phyloP scores from a whole-genome alignment of 37 sponge, comb jelly and placozoan genomes.

The Ianthella basta region DNA sequence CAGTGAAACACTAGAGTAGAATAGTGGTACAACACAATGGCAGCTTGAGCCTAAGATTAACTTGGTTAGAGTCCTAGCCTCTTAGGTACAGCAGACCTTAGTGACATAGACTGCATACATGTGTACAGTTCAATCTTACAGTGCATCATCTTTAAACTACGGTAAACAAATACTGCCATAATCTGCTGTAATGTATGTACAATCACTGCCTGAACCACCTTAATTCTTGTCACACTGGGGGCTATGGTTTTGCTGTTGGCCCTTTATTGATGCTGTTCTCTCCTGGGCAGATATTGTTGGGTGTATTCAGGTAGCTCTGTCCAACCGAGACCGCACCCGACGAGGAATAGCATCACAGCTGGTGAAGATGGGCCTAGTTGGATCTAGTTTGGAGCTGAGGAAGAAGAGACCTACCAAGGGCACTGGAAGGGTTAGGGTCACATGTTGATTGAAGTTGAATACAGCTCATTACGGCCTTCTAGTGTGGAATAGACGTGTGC shows the following conservation, averaged over 20 bases:
- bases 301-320: constrained; percentile 65
- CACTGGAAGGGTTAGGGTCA: background rate
- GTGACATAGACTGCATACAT: no score
- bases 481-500: background rate
- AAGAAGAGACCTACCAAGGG: constrained; percentile 41
- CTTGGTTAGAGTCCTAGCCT: no score
- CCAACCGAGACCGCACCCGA: constrained; percentile 32
- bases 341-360: constrained; percentile 65
- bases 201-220: no score
- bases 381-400: constrained; percentile 54
- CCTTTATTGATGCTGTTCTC: background rate
- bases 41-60: no score
- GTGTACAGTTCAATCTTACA: no score
- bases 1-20: background rate
- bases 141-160: no score
- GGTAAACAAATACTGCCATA: no score
- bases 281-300: constrained; percentile 66
- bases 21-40: no score
- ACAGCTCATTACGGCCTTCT: background rate
- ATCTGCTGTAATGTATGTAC: no score
- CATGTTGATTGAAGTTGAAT: background rate
- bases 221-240: no score
- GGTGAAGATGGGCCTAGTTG: constrained; percentile 60
- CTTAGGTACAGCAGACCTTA: no score
- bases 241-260: background rate